Evolutionary conservation across 2,113 vertebrate species (phyloP).

Genomic region (Meriones unguiculatus): DNA sequence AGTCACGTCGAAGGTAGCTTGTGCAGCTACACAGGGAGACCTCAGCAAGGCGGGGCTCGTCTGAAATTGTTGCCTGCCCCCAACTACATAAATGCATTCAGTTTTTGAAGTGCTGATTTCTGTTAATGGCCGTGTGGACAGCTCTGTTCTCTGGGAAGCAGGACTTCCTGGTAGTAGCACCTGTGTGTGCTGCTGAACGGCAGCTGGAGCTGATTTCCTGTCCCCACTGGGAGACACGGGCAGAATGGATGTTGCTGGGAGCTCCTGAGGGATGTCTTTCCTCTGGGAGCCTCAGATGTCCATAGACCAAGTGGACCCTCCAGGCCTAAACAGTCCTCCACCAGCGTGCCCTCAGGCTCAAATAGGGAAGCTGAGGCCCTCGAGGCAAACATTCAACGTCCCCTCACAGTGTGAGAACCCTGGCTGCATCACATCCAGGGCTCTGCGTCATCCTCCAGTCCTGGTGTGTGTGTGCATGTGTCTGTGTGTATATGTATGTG

Average conservation of each 20-base stretch:
- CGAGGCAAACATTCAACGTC: too few relatives aligned
- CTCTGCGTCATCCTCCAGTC: neutral
- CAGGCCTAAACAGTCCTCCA: neutral
- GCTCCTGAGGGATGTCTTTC: too few relatives aligned
- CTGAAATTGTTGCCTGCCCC: neutral
- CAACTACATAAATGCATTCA: neutral
- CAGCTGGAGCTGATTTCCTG: neutral
- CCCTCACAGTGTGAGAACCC: neutral
- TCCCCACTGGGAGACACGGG: too few relatives aligned
- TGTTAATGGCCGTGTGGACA: neutral
- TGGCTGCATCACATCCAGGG: neutral
- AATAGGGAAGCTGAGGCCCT: neutral
- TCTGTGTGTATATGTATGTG: neutral
- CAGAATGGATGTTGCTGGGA: neutral
- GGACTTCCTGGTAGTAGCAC: neutral
- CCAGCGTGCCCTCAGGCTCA: neutral
- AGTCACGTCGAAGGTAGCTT: neutral
- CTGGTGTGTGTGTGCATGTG: neutral
- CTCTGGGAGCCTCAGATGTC: neutral
- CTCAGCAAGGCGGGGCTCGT: neutral
- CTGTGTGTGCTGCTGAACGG: neutral
- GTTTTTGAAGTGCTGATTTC: neutral
- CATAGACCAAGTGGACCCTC: neutral
- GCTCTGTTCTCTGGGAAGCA: constrained; percentile 3
- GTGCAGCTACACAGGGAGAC: neutral